phyloP scores from a whole-genome alignment of 2,113 vertebrate genomes.

The Bubo blakistoni region DNA sequence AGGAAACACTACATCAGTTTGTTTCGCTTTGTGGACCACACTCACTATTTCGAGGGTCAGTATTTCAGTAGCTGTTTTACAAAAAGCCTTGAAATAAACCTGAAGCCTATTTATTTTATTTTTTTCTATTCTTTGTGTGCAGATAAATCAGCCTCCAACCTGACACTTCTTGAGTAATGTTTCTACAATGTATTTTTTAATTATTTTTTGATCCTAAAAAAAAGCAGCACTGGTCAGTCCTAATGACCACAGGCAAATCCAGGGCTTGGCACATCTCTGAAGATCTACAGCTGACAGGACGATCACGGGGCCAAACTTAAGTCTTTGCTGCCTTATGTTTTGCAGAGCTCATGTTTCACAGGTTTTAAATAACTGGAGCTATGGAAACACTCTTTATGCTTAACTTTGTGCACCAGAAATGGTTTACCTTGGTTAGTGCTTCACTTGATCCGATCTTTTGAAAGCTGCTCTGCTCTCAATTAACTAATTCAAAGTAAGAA shows the following conservation, averaged over 20 bases:
- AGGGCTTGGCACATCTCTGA: background rate
- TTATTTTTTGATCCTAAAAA: background rate
- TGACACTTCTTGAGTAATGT: background rate
- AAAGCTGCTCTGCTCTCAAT: background rate
- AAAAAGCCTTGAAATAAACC: background rate
- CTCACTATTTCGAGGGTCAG: background rate
- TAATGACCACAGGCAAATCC: background rate
- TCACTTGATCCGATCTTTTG: background rate
- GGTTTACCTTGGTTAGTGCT: background rate
- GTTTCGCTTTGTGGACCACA: background rate
- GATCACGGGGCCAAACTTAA: background rate
- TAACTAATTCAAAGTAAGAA: constrained; percentile 38
- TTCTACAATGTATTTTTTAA: background rate
- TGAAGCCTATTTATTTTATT: background rate
- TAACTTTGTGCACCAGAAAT: background rate
- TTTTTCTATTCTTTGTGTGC: background rate
- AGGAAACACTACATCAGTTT: background rate
- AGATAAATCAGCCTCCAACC: background rate
- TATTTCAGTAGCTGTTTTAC: background rate
- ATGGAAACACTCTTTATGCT: background rate
- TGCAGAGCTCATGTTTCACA: background rate
- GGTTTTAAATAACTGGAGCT: background rate
- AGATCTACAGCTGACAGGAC: background rate
- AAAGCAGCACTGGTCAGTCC: background rate
- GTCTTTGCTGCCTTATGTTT: background rate